Percentiles rank a stretch among this genome's conserved stretches.
These are phyloP conservation scores for Drosophila insularis DNA, from an alignment of 1,140 invertebrate species.

Conservation along the genomic window DNA sequence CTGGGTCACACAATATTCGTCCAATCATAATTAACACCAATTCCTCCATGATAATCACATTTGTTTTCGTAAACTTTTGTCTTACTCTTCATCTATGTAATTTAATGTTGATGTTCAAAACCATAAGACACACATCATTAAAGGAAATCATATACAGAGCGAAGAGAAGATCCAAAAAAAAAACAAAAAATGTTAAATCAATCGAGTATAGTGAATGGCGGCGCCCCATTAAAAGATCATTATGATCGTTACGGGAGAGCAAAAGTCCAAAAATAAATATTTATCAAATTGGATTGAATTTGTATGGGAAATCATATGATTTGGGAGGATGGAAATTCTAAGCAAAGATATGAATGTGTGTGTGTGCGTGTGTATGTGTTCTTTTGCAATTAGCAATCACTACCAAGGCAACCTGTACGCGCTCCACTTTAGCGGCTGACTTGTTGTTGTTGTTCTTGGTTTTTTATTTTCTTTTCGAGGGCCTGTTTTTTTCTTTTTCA, in stretches of 20 bases:
- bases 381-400: conserved; percentile 3
- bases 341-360: not conserved
- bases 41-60: conserved; percentile 12
- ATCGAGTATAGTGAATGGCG: not conserved
- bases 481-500: conserved; percentile 34
- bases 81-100: not conserved
- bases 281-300: not conserved
- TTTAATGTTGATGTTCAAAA: not conserved
- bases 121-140: conserved; percentile 5
- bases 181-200: not conserved
- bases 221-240: conserved; percentile 10
- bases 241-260: not conserved
- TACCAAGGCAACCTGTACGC: conserved; percentile 4
- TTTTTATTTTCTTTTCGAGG: conserved; percentile 10
- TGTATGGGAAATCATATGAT: not conserved
- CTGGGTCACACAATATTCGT: not conserved
- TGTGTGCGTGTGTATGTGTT: not conserved
- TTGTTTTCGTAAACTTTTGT: conserved; percentile 9
- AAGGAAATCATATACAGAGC: not conserved
- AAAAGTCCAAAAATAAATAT: conserved; percentile 4
- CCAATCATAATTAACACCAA: conserved; percentile 4
- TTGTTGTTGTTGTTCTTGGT: not conserved
- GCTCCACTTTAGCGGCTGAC: conserved; percentile 15
- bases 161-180: not conserved
- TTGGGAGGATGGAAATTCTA: not conserved